phyloP scores from a whole-genome alignment of 2,113 vertebrate genomes.

The Cynopterus brachyotis region DNA sequence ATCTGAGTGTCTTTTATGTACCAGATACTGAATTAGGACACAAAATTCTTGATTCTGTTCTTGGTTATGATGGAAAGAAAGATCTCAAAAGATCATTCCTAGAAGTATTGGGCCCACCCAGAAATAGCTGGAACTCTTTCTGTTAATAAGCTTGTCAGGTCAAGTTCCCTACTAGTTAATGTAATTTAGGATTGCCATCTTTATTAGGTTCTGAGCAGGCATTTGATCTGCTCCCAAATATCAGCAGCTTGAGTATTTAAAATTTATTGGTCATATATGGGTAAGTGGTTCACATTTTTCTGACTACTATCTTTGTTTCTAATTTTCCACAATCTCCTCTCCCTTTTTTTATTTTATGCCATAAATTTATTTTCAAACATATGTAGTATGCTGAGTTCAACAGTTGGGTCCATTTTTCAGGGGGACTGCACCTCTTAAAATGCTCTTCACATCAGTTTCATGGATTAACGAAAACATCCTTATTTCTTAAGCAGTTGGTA shows the following conservation, averaged over 20 bases:
- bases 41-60: background rate
- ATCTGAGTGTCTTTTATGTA: background rate
- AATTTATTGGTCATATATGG: background rate
- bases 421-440: too few relatives aligned
- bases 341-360: background rate
- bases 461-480: too few relatives aligned
- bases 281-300: background rate
- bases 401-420: too few relatives aligned
- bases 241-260: constrained; percentile 35
- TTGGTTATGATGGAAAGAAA: constrained; percentile 5
- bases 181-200: background rate
- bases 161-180: constrained; percentile 10
- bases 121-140: background rate
- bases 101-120: background rate
- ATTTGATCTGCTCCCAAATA: constrained; percentile 27
- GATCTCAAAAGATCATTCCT: constrained; percentile 15
- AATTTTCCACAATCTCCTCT: background rate
- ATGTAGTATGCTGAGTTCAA: too few relatives aligned
- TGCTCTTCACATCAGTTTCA: too few relatives aligned
- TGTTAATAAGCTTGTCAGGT: background rate
- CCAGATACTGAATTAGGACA: background rate
- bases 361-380: too few relatives aligned
- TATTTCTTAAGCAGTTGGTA: too few relatives aligned
- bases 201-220: constrained; percentile 10
- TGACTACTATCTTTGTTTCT: background rate